Evolutionary conservation across 2,888 invertebrate species (phyloP).

Genomic region (Pyrocoelia pectoralis): DNA sequence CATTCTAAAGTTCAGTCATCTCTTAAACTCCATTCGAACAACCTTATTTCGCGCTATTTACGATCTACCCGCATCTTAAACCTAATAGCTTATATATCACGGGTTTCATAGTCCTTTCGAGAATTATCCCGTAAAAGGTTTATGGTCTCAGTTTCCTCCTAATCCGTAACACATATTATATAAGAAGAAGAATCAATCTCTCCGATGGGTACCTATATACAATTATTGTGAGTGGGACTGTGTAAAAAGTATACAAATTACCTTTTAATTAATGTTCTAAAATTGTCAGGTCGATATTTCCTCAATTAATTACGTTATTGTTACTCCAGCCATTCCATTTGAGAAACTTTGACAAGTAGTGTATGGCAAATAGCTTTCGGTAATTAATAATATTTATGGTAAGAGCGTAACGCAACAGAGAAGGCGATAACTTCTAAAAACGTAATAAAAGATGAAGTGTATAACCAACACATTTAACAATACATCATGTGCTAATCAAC

Average conservation of each 20-base stretch:
- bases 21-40: constrained; percentile 36
- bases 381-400: constrained; percentile 29
- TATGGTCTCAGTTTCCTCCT: constrained; percentile 33
- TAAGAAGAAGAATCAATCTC: too few relatives aligned
- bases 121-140: constrained; percentile 44
- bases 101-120: constrained; percentile 45
- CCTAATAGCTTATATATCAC: constrained; percentile 49
- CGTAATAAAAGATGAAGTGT: constrained; percentile 29
- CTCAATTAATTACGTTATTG: constrained; percentile 20
- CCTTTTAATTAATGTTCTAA: not conserved
- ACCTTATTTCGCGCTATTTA: constrained; percentile 47
- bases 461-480: constrained; percentile 35
- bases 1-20: constrained; percentile 32
- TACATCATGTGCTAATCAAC: constrained; percentile 48
- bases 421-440: constrained; percentile 22
- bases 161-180: constrained; percentile 30
- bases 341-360: constrained; percentile 13
- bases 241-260: too few relatives aligned
- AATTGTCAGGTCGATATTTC: not conserved
- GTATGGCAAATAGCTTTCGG: constrained; percentile 21
- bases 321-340: constrained; percentile 16
- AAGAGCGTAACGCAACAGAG: constrained; percentile 14
- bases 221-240: not conserved
- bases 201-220: too few relatives aligned
- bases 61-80: constrained; percentile 45